phyloP scores from a whole-genome alignment of 2,797 vertebrate species.

The Alca torda region DNA sequence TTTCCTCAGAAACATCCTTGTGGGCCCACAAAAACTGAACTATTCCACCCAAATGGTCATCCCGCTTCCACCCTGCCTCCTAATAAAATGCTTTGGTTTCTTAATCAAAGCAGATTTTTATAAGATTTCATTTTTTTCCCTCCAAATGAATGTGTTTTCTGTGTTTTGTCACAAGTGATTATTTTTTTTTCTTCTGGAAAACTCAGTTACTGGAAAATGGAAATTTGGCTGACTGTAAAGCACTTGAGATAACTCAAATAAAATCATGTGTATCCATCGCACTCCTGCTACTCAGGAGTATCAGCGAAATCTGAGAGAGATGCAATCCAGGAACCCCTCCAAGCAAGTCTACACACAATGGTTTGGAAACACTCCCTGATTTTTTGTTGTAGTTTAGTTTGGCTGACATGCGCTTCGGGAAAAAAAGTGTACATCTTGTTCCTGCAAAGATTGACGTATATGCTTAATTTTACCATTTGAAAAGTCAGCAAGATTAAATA shows the following conservation, averaged over 20 bases:
- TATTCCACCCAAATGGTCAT: not conserved
- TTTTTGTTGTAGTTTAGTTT: not conserved
- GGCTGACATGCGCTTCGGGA: not conserved
- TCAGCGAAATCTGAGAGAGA: not conserved
- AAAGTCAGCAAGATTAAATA: not conserved
- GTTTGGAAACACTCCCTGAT: not conserved
- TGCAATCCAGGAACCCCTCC: not conserved
- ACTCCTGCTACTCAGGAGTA: not conserved
- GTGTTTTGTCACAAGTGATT: not conserved
- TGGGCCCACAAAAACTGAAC: not conserved
- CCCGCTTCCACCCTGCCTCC: not conserved
- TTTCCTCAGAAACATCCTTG: not conserved
- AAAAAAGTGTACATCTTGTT: not conserved
- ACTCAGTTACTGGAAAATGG: not conserved
- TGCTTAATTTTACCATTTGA: not conserved
- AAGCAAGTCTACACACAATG: not conserved
- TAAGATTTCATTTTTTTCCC: not conserved
- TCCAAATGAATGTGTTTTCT: not conserved
- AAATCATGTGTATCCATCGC: not conserved
- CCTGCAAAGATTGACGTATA: not conserved
- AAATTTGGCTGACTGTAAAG: not conserved
- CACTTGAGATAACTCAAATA: not conserved
- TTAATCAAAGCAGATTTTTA: not conserved
- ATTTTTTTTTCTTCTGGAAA: not conserved
- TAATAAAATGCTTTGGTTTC: not conserved